These are phyloP conservation scores for Tiphia femorata DNA, from an alignment of 2,888 invertebrate genomes.

Conservation along the genomic window DNA sequence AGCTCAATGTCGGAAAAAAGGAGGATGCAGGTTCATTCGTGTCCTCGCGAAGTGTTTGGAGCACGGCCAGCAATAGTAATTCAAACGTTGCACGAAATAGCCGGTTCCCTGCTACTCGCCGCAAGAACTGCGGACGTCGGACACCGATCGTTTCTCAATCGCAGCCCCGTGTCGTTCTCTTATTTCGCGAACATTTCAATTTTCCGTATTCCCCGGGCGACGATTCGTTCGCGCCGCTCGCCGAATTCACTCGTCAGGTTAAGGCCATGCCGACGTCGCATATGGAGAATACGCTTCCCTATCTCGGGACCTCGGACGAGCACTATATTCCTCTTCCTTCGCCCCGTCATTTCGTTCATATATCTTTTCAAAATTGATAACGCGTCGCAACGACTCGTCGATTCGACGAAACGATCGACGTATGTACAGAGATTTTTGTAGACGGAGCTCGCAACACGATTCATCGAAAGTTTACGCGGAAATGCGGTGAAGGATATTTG, in stretches of 20 bases:
- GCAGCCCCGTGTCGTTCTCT: constrained; percentile 18
- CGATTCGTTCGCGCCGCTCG: constrained; percentile 14
- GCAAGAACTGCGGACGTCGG: constrained; percentile 9
- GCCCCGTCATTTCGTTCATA: background rate
- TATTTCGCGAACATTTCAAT: constrained; percentile 34
- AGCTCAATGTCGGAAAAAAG: too few species aligned
- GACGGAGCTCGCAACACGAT: too few species aligned
- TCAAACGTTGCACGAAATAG: too few species aligned
- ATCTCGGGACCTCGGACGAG: background rate
- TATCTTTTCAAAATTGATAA: background rate
- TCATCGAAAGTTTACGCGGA: too few species aligned
- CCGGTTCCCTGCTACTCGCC: too few species aligned
- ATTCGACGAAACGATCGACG: constrained; percentile 22
- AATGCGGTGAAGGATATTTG: too few species aligned
- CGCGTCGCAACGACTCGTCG: background rate
- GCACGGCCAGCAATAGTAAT: background rate
- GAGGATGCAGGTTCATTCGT: too few species aligned
- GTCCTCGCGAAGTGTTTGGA: too few species aligned
- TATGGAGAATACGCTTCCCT: background rate
- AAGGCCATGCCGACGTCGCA: background rate
- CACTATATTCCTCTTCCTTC: background rate
- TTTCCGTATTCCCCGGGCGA: constrained; percentile 29
- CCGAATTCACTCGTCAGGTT: background rate
- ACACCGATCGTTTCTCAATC: constrained; percentile 22
- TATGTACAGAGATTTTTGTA: too few species aligned